These are phyloP conservation scores for Acronicta alni DNA, from an alignment of 2,888 invertebrate species.

Conservation along the genomic window DNA sequence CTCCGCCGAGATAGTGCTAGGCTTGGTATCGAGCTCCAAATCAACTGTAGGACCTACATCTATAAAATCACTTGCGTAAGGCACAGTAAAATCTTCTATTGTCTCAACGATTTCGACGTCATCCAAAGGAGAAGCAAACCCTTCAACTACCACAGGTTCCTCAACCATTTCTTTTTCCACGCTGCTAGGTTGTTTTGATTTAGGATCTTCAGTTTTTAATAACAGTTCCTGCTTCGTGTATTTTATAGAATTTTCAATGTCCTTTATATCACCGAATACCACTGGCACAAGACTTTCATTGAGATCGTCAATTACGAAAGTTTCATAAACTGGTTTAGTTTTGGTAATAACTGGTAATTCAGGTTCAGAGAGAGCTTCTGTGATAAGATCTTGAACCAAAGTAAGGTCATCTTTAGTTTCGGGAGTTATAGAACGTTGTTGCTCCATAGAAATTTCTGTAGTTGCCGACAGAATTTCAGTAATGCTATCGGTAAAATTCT, in stretches of 20 bases:
- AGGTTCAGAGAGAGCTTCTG: conserved; percentile 50
- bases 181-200: conserved; percentile 8
- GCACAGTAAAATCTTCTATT: conserved; percentile 30
- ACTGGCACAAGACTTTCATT: conserved; percentile 70
- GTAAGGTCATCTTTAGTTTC: conserved; percentile 33
- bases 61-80: conserved; percentile 28
- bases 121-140: conserved; percentile 24
- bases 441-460: background rate
- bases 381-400: conserved; percentile 35
- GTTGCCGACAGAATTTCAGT: conserved; percentile 11
- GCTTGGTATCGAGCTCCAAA: conserved; percentile 45
- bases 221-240: conserved; percentile 42
- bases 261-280: conserved; percentile 70
- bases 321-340: conserved; percentile 35
- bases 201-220: conserved; percentile 18
- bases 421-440: conserved; percentile 20
- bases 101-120: conserved; percentile 38
- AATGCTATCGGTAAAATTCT: conserved; percentile 7
- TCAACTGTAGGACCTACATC: conserved; percentile 17
- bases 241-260: conserved; percentile 61
- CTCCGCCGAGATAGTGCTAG: conserved; percentile 73
- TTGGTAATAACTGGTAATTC: conserved; percentile 12
- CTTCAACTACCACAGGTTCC: background rate
- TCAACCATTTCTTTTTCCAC: conserved; percentile 15
- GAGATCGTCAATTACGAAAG: conserved; percentile 64